phyloP scores from a whole-genome alignment of 2,888 invertebrate genomes.

The Scelioninae gen. 2 region DNA sequence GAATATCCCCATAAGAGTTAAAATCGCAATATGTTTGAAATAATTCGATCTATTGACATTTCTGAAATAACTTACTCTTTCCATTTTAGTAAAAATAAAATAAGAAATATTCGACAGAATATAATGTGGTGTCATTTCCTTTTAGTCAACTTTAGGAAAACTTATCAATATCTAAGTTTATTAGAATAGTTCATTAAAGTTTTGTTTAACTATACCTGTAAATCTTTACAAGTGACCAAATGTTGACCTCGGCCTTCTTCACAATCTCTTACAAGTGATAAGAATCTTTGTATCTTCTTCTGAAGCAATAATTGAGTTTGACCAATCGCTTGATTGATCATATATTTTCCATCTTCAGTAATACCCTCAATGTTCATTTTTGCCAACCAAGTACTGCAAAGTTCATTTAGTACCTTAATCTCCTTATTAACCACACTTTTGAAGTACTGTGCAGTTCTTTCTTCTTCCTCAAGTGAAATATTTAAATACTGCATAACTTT shows the following conservation, averaged over 20 bases:
- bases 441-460: constrained; percentile 74
- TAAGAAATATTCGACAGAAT: too few relatives aligned
- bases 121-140: too few relatives aligned
- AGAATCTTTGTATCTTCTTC: constrained; percentile 88
- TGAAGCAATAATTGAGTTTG: constrained; percentile 85
- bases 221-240: constrained; percentile 81
- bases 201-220: constrained; percentile 78
- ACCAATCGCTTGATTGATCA: constrained; percentile 84
- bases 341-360: constrained; percentile 78
- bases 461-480: constrained; percentile 69
- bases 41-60: too few relatives aligned
- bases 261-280: constrained; percentile 74
- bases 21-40: too few relatives aligned
- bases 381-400: constrained; percentile 78
- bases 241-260: constrained; percentile 75
- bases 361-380: constrained; percentile 73
- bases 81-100: too few relatives aligned
- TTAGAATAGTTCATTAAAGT: too few relatives aligned
- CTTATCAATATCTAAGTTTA: too few relatives aligned
- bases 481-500: constrained; percentile 68
- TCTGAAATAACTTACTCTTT: too few relatives aligned
- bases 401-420: constrained; percentile 76
- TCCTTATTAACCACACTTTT: constrained; percentile 76
- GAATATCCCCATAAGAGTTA: too few relatives aligned
- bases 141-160: too few relatives aligned